These are phyloP conservation scores for Sparus aurata DNA, from an alignment of 2,797 vertebrate species.

Conservation along the genomic window DNA sequence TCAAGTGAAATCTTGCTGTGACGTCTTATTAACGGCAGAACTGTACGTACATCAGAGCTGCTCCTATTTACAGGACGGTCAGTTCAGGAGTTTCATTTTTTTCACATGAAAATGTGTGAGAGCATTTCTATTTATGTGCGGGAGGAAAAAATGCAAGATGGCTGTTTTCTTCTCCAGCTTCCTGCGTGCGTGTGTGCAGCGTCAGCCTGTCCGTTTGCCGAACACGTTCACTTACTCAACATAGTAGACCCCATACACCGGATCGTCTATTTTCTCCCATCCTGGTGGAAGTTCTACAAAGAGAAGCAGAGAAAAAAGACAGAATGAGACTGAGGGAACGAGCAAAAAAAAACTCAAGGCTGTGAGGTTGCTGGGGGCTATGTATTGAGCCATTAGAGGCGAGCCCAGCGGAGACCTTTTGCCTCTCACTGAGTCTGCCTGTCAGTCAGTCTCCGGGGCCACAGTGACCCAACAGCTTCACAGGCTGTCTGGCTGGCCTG, in stretches of 20 bases:
- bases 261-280: conserved; percentile 99
- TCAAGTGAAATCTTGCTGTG: conserved; percentile 21
- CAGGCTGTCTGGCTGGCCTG: conserved; percentile 35
- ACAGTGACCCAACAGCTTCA: conserved; percentile 52
- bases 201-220: conserved; percentile 1
- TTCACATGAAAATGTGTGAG: conserved; percentile 4
- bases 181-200: background rate
- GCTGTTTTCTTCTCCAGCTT: background rate
- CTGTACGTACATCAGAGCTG: background rate
- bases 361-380: conserved; percentile 26
- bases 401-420: conserved; percentile 47
- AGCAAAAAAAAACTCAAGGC: conserved; percentile 22
- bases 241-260: conserved; percentile 99
- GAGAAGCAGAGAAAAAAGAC: conserved; percentile 31
- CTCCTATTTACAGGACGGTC: conserved; percentile 35
- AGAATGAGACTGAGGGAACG: conserved; percentile 30
- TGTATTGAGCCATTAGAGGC: conserved; percentile 41
- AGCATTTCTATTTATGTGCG: conserved; percentile 16
- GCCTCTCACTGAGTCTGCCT: conserved; percentile 53
- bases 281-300: conserved; percentile 94
- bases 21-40: conserved; percentile 15
- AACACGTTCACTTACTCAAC: conserved; percentile 94
- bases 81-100: conserved; percentile 26
- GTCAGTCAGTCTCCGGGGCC: conserved; percentile 59
- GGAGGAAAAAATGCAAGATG: background rate